Conservation (phyloP, 2,113 vertebrate species). For the Rhea pennata region DNA sequence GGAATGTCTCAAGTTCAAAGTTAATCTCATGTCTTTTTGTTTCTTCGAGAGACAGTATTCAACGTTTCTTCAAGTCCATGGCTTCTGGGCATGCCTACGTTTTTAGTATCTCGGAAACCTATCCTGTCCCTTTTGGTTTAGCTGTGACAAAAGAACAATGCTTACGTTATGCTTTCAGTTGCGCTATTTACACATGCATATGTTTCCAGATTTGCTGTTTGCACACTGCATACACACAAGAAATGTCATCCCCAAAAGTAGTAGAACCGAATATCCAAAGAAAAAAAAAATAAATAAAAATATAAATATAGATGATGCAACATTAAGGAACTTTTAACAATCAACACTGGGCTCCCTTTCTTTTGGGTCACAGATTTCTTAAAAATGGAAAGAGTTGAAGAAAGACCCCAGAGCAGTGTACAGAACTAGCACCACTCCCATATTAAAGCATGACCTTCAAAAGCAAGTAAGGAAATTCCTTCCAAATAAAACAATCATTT, state of each 20-base stretch:
- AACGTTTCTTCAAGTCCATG: constrained; percentile 69
- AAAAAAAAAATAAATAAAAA: not conserved
- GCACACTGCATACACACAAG: not conserved
- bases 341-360: not conserved
- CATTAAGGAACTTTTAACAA: not conserved
- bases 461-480: not conserved
- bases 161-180: constrained; percentile 56
- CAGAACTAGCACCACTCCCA: not conserved
- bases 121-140: constrained; percentile 67
- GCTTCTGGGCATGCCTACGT: constrained; percentile 69
- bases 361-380: not conserved
- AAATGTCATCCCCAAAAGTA: not conserved
- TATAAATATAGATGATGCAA: not conserved
- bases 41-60: constrained; percentile 71
- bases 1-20: constrained; percentile 59
- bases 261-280: not conserved
- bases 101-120: constrained; percentile 75
- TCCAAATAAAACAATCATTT: not conserved
- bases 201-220: not conserved
- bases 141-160: constrained; percentile 72
- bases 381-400: constrained; percentile 2
- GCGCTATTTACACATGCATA: not conserved
- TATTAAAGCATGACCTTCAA: not conserved
- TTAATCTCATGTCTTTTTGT: constrained; percentile 67
- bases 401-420: not conserved